Evolutionary conservation across 2,113 vertebrate species (phyloP), one percentile per base, ranked within the genome.

Genomic region (Meriones unguiculatus): DNA sequence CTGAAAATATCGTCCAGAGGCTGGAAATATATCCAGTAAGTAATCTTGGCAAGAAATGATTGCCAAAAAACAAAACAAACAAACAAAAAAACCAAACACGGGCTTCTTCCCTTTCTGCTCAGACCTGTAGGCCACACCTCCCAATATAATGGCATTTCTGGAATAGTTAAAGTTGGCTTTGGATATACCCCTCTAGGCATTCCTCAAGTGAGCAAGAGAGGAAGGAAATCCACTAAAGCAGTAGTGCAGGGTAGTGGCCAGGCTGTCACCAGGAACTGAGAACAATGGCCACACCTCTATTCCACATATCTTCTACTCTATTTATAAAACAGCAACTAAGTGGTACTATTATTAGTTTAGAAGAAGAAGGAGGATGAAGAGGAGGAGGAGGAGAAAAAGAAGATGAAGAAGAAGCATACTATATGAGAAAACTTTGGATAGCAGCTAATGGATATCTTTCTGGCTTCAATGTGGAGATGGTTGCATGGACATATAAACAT

Each of bases 91-190:
- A 57, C 57, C 57, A 57, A 12, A 97, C 69, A 89, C 0, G 28
- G 75, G 41, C 0, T 41, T 0, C n/a, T 91, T 97, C 85, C 92
- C 35, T 73, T 87, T 90, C 85, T 85, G 59, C 92, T 96, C 86
- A 87, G 35, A 78, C 32, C 84, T 94, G 17, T 50, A 81, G 89
- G 50, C 87, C 2, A 0, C 3, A 70, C 75, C 90, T 91, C 72
- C 96, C 97, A 98, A 96, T 24, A 65, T 95, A 89, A 73, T 86
- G 93, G 97, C 98, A 96, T 90, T 52, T 96, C 97, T 95, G 0
- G 52, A 97, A 96, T 17, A 84, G 77, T 82, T 98, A 86, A 97
- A 98, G 98, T 90, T 95, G 96, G 88, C 87, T 97, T 87, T 95
- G 38, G 9, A 97, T 98, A 98, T 94, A 89, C 32, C 9, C 80